Evolutionary conservation across 2,888 invertebrate genomes (phyloP), one percentile per base, ranked within the genome.

Genomic region (Artemia sp.): DNA sequence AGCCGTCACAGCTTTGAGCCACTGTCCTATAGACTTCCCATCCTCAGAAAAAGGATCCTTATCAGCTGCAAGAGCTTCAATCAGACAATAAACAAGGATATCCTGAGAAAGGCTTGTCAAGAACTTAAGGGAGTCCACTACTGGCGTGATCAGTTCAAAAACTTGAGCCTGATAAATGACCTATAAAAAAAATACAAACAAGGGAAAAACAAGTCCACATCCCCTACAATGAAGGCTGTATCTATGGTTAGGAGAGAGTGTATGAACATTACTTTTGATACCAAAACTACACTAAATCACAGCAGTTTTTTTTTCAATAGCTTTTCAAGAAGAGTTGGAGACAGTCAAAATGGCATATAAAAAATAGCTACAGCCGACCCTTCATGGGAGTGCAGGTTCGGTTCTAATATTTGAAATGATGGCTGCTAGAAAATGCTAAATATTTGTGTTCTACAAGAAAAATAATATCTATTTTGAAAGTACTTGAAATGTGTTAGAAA

Each of bases 71-170:
- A 98, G 81, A 12, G 93, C 90, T 79, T 97, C 96, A 71, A 98
- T 88, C 71, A 98, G 82, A 78, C 95, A 96, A 80, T 89, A 98
- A 38, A 94, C 90, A 75, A 98, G 83, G 73, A 97, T 90, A 79
- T 99, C 98, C 77, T 96, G 92, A 0, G 96, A 95, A 71, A 99
- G 82, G 71, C 88, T 87, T 24, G 95, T 96, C 76, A 97, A 82
- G 80, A 92, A 98, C 80, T 96, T 95, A 72, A 99, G 82, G 2
- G 96, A 93, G 78, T 99, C 98, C 68, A 98, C 97, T 6, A 98
- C 95, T 0, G 98, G 97, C 74, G 82, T 88, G 76, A 95, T 95
- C 73, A 95, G 83, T 79, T 95, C 93, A 80, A 91, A 94, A 58
- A 89, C 85, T 81, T 94, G 92, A 73, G 94, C 90, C 84, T 92